Base-by-base conservation (phyloP, 1,140 invertebrate genomes). In the Carposina sasakii region DNA sequence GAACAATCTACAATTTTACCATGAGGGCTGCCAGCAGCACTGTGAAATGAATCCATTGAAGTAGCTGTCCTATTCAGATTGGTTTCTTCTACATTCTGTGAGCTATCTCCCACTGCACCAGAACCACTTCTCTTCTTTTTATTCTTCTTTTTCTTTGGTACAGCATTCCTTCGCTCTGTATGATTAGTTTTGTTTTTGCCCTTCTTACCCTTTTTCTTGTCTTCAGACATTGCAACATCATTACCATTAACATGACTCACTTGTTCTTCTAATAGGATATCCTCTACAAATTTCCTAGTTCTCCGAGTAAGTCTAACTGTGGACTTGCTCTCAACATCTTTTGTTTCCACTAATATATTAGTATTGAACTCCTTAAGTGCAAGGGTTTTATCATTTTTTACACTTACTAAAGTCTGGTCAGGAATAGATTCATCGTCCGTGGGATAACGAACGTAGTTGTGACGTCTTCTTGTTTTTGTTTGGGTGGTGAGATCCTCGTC, bases 31-130 rank as follows among this genome's bases (percentile, higher is more conserved):
- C 69, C 67, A 20, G 68, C 69, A 76, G 75, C 76, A 61, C 73
- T 78, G 28, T 79, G 70, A 37, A 71, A 82, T 19, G 78, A 78
- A 12, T 78, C 76, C 6, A 45, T 47, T 17, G 77, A 78, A 26
- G 54, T 52, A 52, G 61, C 60, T 21, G 60, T 69, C 24, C 52
- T 61, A 42, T 78, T 71, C 5, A 26, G 8, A 53, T 31, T 71
- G 69, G 43, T 63, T 71, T 36, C 60, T 75, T 26, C 63, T 62
- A 19, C n/a, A n/a, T n/a, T n/a, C n/a, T n/a, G n/a, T n/a, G n/a
- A n/a, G n/a, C n/a, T n/a, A n/a, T n/a, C n/a, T n/a, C n/a, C n/a
- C n/a, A n/a, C n/a, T n/a, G n/a, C n/a, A n/a, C n/a, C n/a, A n/a
- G n/a, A n/a, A n/a, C n/a, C n/a, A n/a, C 54, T 52, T 21, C 63